A percentile compares a stretch with the other conserved stretches of the same genome.
Conservation (phyloP, 2,888 invertebrate genomes). For the Netelia melanura region DNA sequence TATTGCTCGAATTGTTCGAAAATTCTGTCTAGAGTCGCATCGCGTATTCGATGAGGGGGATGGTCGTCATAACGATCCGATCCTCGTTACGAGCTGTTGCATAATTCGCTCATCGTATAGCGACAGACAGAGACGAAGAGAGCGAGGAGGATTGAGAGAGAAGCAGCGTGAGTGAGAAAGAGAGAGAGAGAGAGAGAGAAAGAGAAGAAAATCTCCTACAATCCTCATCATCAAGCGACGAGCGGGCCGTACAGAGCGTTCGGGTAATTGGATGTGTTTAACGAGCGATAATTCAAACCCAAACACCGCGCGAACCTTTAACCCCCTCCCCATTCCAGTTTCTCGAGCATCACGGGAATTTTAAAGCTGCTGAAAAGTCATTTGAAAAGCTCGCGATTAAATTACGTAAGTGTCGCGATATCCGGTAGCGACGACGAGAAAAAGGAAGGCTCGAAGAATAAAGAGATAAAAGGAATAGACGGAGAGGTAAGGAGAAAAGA, state of each 20-base stretch:
- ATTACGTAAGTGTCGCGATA: conserved; percentile 33
- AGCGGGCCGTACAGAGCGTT: background rate
- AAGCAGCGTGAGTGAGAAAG: too few species aligned
- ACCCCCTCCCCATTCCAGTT: conserved; percentile 25
- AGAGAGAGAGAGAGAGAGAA: conserved; percentile 11
- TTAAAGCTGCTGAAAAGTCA: conserved; percentile 3
- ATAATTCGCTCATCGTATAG: background rate
- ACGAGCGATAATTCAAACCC: conserved; percentile 52
- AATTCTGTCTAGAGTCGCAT: conserved; percentile 19
- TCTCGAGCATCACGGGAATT: background rate
- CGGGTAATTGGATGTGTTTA: conserved; percentile 53
- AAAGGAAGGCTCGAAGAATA: background rate
- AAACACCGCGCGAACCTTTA: conserved; percentile 62
- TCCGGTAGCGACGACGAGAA: background rate
- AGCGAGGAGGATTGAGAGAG: background rate
- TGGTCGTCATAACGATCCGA: conserved; percentile 3
- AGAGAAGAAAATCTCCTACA: conserved; percentile 3
- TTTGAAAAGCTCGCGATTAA: conserved; percentile 20
- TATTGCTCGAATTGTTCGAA: background rate
- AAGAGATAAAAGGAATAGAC: background rate
- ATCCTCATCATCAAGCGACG: conserved; percentile 35
- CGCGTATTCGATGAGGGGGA: conserved; percentile 14
- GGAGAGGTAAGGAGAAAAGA: background rate
- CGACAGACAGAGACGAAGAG: conserved; percentile 12
- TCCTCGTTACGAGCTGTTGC: conserved; percentile 39